Evolutionary conservation across 2,113 vertebrate species (phyloP).

Genomic region (Sturnira hondurensis): DNA sequence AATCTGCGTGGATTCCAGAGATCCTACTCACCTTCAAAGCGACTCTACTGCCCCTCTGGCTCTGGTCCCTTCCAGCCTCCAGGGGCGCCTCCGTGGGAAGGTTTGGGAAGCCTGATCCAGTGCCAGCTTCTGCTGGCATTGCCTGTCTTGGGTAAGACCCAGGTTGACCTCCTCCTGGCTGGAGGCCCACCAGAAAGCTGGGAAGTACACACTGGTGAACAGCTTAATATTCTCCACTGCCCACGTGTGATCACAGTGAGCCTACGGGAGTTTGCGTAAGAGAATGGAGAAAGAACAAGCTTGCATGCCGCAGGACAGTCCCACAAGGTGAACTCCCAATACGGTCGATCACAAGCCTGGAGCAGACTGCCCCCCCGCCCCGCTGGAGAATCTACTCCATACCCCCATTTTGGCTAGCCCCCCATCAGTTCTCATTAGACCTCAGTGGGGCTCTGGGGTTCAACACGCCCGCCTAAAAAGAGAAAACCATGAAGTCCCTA

Average conservation of each 20-base stretch:
- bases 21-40: background rate
- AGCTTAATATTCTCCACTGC: background rate
- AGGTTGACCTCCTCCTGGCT: background rate
- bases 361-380: too few relatives aligned
- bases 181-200: background rate
- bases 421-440: background rate
- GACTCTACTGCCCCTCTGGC: background rate
- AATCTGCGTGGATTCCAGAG: background rate
- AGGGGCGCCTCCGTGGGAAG: background rate
- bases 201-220: background rate
- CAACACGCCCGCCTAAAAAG: background rate
- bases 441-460: background rate
- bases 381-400: background rate
- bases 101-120: background rate
- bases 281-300: background rate
- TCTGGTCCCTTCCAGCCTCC: background rate
- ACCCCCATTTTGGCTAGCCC: background rate
- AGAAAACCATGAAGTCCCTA: background rate
- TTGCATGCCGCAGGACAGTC: background rate
- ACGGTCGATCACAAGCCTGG: background rate
- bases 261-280: background rate
- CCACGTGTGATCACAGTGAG: too few relatives aligned
- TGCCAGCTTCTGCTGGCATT: background rate
- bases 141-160: background rate
- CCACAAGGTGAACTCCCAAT: background rate